phyloP scores from a whole-genome alignment of 2,797 vertebrate species.

The Eutrigla gurnardus region DNA sequence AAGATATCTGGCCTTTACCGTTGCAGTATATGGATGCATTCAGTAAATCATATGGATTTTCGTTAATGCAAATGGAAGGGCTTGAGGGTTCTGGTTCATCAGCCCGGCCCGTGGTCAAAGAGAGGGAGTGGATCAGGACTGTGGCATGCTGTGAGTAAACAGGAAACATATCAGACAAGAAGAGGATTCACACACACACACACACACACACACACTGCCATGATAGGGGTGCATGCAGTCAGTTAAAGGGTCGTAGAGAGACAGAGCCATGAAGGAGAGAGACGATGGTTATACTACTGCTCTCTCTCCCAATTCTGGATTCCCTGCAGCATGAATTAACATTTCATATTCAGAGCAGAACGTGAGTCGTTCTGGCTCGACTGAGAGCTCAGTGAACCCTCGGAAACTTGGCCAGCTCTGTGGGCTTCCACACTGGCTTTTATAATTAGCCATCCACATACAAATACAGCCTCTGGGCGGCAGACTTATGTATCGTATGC shows the following conservation, averaged over 20 bases:
- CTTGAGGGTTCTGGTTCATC: constrained; percentile 57
- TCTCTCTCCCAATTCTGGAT: constrained; percentile 76
- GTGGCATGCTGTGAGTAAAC: constrained; percentile 52
- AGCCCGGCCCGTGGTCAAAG: constrained; percentile 46
- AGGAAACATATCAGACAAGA: constrained; percentile 50
- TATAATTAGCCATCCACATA: constrained; percentile 71
- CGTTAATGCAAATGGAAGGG: constrained; percentile 36
- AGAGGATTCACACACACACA: constrained; percentile 37
- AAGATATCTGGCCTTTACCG: constrained; percentile 42
- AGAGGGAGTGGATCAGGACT: constrained; percentile 41
- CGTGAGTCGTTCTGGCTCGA: constrained; percentile 73
- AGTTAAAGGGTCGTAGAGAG: constrained; percentile 43
- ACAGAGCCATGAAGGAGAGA: constrained; percentile 38
- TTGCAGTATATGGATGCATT: constrained; percentile 63
- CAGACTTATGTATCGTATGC: constrained; percentile 37
- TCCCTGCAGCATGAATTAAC: constrained; percentile 83
- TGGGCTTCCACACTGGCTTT: constrained; percentile 70
- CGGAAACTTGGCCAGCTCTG: constrained; percentile 78
- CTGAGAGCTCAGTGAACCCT: constrained; percentile 78
- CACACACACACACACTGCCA: constrained; percentile 44
- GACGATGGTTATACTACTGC: constrained; percentile 60
- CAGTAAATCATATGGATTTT: constrained; percentile 67
- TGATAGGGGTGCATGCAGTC: constrained; percentile 54
- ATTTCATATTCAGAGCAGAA: constrained; percentile 83
- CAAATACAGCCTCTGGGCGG: constrained; percentile 61